Percentiles rank a stretch among this genome's conserved stretches.
Conservation (phyloP, 2,113 vertebrate genomes). For the Oceanites oceanicus region DNA sequence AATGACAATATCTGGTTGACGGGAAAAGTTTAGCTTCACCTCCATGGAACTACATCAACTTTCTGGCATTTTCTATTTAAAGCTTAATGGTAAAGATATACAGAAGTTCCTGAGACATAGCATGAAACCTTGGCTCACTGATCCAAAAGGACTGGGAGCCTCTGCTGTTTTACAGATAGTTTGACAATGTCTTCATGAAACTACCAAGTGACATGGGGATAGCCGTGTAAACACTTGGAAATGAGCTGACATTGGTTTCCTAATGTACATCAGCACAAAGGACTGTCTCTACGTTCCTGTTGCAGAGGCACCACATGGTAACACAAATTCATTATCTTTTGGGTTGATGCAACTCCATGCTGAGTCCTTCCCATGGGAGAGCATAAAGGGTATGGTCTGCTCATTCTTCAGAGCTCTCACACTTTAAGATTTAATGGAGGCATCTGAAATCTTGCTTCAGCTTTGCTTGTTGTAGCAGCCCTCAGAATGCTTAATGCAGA, state of each 20-base stretch:
- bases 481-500: too few relatives aligned
- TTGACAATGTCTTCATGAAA: not conserved
- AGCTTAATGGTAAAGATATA: not conserved
- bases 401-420: not conserved
- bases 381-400: not conserved
- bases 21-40: not conserved
- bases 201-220: not conserved
- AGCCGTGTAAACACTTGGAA: not conserved
- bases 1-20: not conserved
- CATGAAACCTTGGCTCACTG: not conserved
- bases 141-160: not conserved
- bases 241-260: not conserved
- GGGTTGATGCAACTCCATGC: not conserved
- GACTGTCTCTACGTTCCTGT: not conserved
- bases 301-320: not conserved
- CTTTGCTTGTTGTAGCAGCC: not conserved
- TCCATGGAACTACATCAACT: not conserved
- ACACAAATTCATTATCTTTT: not conserved
- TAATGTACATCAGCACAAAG: not conserved
- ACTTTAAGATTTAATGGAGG: not conserved
- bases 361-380: fast-evolving
- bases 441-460: not conserved
- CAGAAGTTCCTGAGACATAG: not conserved
- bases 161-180: not conserved
- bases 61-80: not conserved